These are phyloP conservation scores for Nysson spinosus DNA, from an alignment of 2,888 invertebrate species.

Conservation along the genomic window DNA sequence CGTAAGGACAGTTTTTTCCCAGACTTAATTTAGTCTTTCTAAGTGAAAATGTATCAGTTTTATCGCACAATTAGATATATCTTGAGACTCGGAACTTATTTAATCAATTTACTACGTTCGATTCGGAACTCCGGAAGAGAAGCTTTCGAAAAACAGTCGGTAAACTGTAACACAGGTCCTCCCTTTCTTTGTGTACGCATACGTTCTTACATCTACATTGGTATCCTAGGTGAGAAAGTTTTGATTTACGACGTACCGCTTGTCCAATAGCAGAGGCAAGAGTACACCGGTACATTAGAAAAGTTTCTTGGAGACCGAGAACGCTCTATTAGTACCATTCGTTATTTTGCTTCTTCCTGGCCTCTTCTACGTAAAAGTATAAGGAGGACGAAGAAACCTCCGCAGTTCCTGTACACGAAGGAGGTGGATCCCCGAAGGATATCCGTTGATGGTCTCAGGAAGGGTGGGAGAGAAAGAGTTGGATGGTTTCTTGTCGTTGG, in stretches of 20 bases:
- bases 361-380: conserved; percentile 17
- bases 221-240: conserved; percentile 60
- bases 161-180: conserved; percentile 6
- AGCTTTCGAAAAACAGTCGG: conserved; percentile 7
- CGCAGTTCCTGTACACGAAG: conserved; percentile 40
- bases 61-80: background rate
- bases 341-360: conserved; percentile 59
- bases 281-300: conserved; percentile 23
- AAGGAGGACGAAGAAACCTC: conserved; percentile 46
- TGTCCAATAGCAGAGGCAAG: conserved; percentile 41
- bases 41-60: no score
- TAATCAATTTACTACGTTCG: conserved; percentile 19
- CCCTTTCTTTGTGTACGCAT: conserved; percentile 32
- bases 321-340: conserved; percentile 67
- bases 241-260: conserved; percentile 57
- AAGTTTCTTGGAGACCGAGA: conserved; percentile 58
- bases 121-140: conserved; percentile 9
- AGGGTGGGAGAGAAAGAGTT: no score
- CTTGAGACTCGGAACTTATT: conserved; percentile 10
- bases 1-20: no score
- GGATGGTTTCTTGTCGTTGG: conserved; percentile 58
- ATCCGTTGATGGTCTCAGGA: conserved; percentile 60
- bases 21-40: no score
- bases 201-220: conserved; percentile 27
- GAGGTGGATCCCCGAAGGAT: conserved; percentile 47